Evolutionary conservation across 2,797 vertebrate species (phyloP).

Genomic region (Chelidonichthys spinosus): DNA sequence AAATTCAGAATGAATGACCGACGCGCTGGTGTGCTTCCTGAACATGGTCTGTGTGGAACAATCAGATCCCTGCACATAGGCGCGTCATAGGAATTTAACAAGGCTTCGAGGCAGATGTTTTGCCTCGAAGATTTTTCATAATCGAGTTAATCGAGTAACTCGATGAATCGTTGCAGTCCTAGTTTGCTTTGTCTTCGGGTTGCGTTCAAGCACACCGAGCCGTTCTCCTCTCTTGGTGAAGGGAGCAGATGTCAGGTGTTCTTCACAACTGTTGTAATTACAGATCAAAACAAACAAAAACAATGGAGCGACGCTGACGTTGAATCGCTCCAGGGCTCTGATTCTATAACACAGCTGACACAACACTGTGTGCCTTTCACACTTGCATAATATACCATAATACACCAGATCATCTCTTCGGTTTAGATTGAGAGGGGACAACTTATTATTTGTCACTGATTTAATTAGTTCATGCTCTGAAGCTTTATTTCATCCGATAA

Average conservation of each 20-base stretch:
- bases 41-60: too few species aligned
- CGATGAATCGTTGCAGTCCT: too few species aligned
- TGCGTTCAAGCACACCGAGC: slow-evolving; percentile 43
- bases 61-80: too few species aligned
- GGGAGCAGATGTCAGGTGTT: slow-evolving; percentile 71
- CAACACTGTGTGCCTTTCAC: slow-evolving; percentile 51
- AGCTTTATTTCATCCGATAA: slow-evolving; percentile 24
- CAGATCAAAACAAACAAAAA: slow-evolving; percentile 63
- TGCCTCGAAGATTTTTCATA: too few species aligned
- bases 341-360: slow-evolving; percentile 71
- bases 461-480: slow-evolving; percentile 30
- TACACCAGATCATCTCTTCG: slow-evolving; percentile 24
- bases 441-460: slow-evolving; percentile 19
- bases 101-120: too few species aligned
- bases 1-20: too few species aligned
- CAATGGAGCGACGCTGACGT: slow-evolving; percentile 47
- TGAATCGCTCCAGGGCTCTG: slow-evolving; percentile 53
- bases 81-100: too few species aligned
- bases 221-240: slow-evolving; percentile 13
- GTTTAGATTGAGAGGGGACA: slow-evolving; percentile 13
- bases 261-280: slow-evolving; percentile 45
- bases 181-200: slow-evolving; percentile 52
- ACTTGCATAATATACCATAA: slow-evolving; percentile 60
- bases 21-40: too few species aligned
- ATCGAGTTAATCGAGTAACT: too few species aligned